A percentile compares a stretch with the other conserved stretches of the same genome.
Conservation (phyloP, 2,888 invertebrate species). For the Anorthoa munda region DNA sequence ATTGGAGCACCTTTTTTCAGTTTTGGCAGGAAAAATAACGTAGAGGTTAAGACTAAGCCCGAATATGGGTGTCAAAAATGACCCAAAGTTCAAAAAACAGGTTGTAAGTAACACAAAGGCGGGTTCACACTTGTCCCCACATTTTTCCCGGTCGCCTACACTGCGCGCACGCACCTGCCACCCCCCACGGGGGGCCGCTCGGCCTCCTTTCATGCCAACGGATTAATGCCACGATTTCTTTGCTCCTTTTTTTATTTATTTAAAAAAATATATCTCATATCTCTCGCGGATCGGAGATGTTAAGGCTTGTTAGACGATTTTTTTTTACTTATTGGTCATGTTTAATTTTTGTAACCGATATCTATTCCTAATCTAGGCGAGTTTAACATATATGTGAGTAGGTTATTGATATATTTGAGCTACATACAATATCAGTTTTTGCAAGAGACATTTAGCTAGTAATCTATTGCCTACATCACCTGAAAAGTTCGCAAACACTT, state of each 20-base stretch:
- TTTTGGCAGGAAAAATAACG: accelerated
- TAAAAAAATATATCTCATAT: slow-evolving; percentile 65
- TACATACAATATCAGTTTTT: neutral
- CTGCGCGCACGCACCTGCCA: slow-evolving; percentile 84
- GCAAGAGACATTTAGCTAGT: neutral
- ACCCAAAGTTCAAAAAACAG: slow-evolving; percentile 31
- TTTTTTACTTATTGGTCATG: neutral
- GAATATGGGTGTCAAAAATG: neutral
- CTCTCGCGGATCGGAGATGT: slow-evolving; percentile 58
- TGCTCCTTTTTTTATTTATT: slow-evolving; percentile 70
- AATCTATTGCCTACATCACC: neutral
- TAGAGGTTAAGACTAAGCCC: neutral
- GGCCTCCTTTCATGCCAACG: slow-evolving; percentile 79
- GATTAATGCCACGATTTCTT: slow-evolving; percentile 83
- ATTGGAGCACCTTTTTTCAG: neutral
- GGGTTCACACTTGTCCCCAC: slow-evolving; percentile 66
- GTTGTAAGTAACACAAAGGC: slow-evolving; percentile 32
- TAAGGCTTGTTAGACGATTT: slow-evolving; percentile 37
- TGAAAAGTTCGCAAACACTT: neutral
- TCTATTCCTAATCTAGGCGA: neutral
- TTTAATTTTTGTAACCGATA: neutral
- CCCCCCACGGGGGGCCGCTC: slow-evolving; percentile 80
- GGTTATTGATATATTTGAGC: too few species aligned
- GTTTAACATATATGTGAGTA: too few species aligned
- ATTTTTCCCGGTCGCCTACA: slow-evolving; percentile 65